Evolutionary conservation across 2,888 invertebrate genomes (phyloP).

Genomic region (Drosophila mimica): DNA sequence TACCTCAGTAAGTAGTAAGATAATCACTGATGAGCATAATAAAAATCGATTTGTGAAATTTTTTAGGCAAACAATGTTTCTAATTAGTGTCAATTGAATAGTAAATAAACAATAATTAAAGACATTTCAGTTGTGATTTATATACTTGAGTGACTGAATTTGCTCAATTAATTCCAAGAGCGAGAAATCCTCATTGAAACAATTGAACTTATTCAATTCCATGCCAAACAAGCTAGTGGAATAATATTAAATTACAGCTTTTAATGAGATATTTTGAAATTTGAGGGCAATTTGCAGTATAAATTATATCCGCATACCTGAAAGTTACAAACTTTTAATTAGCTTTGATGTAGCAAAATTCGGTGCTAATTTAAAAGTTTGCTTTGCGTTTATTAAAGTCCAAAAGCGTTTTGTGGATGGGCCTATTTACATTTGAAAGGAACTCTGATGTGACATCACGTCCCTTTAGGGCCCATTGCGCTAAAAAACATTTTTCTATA

Average conservation of each 20-base stretch:
- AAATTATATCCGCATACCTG: constrained; percentile 2
- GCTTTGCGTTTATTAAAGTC: constrained; percentile 2
- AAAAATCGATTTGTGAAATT: neutral
- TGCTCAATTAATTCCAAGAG: neutral
- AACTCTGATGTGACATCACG: constrained; percentile 9
- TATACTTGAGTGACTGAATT: neutral
- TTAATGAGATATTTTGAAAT: neutral
- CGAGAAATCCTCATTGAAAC: neutral
- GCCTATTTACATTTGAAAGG: constrained; percentile 28
- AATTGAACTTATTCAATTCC: neutral
- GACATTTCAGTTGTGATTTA: too few relatives aligned
- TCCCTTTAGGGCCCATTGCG: constrained; percentile 28
- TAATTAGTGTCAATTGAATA: neutral
- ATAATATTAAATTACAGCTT: neutral
- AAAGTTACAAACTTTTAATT: constrained; percentile 28
- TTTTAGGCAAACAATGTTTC: neutral
- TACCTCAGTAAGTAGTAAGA: neutral
- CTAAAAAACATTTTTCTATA: neutral
- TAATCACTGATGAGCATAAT: neutral
- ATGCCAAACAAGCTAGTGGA: neutral
- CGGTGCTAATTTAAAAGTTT: constrained; percentile 38
- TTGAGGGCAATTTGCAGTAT: constrained; percentile 2
- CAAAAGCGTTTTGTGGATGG: neutral
- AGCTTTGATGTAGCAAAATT: constrained; percentile 47
- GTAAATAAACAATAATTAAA: neutral